phyloP scores from a whole-genome alignment of 2,797 vertebrate species.

The Alfaro cultratus region DNA sequence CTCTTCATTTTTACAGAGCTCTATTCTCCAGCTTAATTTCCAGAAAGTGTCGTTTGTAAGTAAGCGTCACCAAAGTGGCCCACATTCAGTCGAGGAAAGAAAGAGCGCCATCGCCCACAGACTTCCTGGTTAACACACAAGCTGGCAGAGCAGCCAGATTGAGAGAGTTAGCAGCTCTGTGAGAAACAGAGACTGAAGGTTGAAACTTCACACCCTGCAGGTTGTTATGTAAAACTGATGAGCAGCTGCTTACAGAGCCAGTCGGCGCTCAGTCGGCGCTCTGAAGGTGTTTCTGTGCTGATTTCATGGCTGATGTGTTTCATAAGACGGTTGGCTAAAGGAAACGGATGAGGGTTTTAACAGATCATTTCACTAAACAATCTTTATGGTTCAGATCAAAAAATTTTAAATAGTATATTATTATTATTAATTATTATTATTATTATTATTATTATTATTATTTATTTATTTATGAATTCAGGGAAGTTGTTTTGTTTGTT shows the following conservation, averaged over 20 bases:
- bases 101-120: constrained; percentile 32
- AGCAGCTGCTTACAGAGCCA: constrained; percentile 8
- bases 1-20: too few species aligned
- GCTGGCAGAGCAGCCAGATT: constrained; percentile 61
- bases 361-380: background rate
- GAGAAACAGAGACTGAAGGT: constrained; percentile 38
- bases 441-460: background rate
- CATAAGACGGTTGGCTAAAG: background rate
- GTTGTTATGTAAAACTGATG: constrained; percentile 28
- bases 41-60: background rate
- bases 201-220: constrained; percentile 11
- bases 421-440: too few species aligned
- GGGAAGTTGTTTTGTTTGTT: background rate
- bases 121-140: constrained; percentile 48
- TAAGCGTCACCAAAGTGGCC: background rate
- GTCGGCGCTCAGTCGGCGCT: background rate
- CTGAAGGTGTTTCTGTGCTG: constrained; percentile 11
- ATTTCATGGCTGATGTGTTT: constrained; percentile 7
- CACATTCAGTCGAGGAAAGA: constrained; percentile 9
- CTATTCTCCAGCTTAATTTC: background rate
- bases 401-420: too few species aligned
- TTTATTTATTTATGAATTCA: background rate
- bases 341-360: too few species aligned
- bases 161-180: constrained; percentile 38
- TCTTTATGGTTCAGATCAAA: too few species aligned